A percentile compares a stretch with the other conserved stretches of the same genome.
phyloP scores from a whole-genome alignment of 2,113 vertebrate species.

The Acinonyx jubatus region DNA sequence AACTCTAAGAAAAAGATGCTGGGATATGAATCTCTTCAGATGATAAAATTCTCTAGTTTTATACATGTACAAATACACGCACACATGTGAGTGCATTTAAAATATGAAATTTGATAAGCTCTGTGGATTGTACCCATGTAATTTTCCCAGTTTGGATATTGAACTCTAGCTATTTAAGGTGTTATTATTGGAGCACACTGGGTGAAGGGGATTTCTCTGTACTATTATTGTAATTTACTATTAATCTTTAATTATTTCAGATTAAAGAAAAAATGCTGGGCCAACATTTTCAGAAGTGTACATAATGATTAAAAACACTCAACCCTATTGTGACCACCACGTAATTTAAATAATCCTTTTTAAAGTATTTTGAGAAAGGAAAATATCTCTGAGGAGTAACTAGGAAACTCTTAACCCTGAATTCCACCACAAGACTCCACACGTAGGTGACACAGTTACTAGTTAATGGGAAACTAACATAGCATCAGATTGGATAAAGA shows the following conservation, averaged over 20 bases:
- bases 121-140: neutral
- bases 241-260: conserved; percentile 34
- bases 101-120: neutral
- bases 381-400: neutral
- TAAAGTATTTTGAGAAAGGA: conserved; percentile 12
- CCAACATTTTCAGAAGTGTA: conserved; percentile 3
- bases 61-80: neutral
- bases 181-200: neutral
- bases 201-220: neutral
- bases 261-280: neutral
- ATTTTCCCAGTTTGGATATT: neutral
- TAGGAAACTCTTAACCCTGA: neutral
- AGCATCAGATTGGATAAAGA: neutral
- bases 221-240: neutral
- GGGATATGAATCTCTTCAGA: neutral
- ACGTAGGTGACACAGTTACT: neutral
- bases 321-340: neutral
- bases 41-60: neutral
- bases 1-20: neutral
- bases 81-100: neutral
- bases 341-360: conserved; percentile 21
- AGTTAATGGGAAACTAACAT: neutral
- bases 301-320: neutral
- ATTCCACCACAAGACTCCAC: neutral
- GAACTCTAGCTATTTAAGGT: neutral